Evolutionary conservation across 53 echinoderm and acorn worm genomes (phyloP).

Genomic region (Paracentrotus lividus): DNA sequence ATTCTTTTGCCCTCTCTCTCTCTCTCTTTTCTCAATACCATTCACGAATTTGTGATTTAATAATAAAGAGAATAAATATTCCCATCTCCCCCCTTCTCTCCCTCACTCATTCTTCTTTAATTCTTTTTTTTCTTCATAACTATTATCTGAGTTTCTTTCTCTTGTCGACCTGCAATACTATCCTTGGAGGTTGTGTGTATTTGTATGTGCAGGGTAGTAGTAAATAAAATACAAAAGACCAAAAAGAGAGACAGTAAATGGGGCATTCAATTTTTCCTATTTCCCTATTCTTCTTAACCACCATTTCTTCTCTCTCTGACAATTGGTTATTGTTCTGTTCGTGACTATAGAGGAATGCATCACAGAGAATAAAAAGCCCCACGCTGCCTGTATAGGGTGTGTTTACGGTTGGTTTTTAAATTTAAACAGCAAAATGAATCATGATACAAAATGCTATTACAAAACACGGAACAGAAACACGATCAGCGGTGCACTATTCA

Average conservation of each 20-base stretch:
- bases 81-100: not conserved
- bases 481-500: no score
- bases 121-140: not conserved
- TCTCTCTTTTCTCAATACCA: not conserved
- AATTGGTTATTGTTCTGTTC: conserved; percentile 38
- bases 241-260: not conserved
- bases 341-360: not conserved
- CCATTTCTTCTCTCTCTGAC: not conserved
- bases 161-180: not conserved
- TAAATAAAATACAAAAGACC: conserved; percentile 1
- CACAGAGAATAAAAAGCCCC: not conserved
- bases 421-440: no score
- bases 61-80: no score
- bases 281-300: not conserved
- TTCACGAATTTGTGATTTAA: no score
- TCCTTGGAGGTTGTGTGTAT: conserved; percentile 20
- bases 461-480: no score
- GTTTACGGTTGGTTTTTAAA: no score
- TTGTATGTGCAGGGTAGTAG: not conserved
- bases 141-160: not conserved
- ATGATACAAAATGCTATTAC: no score
- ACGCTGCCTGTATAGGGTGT: not conserved
- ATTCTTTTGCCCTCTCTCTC: not conserved
- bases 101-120: not conserved
- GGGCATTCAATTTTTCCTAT: not conserved